Evolutionary conservation across 2,888 invertebrate species (phyloP), one percentile per base, ranked within the genome.

Genomic region (Oeneis ivallda): DNA sequence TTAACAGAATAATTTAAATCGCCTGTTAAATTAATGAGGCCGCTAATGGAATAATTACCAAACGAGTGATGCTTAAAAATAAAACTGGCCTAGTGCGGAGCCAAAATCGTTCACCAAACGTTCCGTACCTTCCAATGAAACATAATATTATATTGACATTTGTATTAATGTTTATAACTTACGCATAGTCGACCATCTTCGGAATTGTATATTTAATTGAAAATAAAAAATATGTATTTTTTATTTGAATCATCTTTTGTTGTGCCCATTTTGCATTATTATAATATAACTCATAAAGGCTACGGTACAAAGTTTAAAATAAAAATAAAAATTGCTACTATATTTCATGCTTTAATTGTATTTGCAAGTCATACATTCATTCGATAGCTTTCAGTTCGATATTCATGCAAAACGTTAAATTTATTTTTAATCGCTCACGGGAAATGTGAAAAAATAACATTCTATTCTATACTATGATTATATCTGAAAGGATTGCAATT

Each of bases 281-380:
- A 26, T 26, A 26, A 17, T 4, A 26, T 26, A 26, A 17, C 15
- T 37, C 15, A 39, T 54, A 39, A 10, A 6, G 4, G 37, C 37
- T 37, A 15, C 10, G 15, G n/a, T n/a, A 54, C 5, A 54, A 54
- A 54, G 53, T 54, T 15, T 37, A 54, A 15, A 34, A 37, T 54
- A 11, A 15, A 2, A 17, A 11, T 8, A 4, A 7, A 0, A 5
- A 3, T 17, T 15, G 6, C 4, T 1, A 34, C 19, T 56, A 56
- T 13, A 56, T 56, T 56, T 56, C 41, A 56, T 13, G 41, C 41
- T 56, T 56, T 41, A 56, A 56, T 56, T 56, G 56, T 41, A 56
- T 56, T 41, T 19, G 41, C 56, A 56, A 56, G 56, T 41, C 19
- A 56, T 54, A 11, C 39, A 54, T 41, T 56, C 17, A 41, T 41